These are phyloP conservation scores for Chiridota heheva DNA, from an alignment of 35 echinoderm and acorn worm species.

Conservation along the genomic window DNA sequence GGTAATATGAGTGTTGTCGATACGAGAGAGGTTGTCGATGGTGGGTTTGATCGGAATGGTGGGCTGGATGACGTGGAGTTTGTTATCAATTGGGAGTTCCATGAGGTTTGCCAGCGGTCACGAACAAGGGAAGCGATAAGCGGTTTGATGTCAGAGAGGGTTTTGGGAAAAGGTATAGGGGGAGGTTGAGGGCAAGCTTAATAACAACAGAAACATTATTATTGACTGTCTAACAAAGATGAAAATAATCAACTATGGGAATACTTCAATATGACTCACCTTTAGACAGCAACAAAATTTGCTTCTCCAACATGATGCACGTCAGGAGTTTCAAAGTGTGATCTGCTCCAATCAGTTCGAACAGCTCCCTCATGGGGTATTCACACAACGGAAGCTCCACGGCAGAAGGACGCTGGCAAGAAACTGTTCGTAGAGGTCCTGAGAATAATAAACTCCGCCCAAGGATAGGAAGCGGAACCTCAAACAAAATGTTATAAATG, in stretches of 20 bases:
- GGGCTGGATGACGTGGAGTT: no score
- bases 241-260: background rate
- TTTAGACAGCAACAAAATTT: constrained; percentile 89
- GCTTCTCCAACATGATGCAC: constrained; percentile 87
- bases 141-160: no score
- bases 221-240: background rate
- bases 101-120: no score
- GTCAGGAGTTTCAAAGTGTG: constrained; percentile 85
- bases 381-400: constrained; percentile 86
- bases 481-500: constrained; percentile 90
- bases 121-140: no score
- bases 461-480: constrained; percentile 71
- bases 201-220: background rate
- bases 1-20: no score
- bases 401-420: constrained; percentile 69
- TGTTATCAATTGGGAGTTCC: no score
- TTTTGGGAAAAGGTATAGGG: background rate
- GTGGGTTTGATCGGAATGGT: no score
- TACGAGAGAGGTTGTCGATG: no score
- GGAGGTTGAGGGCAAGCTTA: background rate
- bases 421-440: constrained; percentile 44
- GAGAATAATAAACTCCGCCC: constrained; percentile 83
- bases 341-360: constrained; percentile 75
- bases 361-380: constrained; percentile 72
- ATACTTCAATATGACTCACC: constrained; percentile 40